These are phyloP conservation scores for Betta splendens DNA, from an alignment of 2,797 vertebrate species.

Conservation along the genomic window DNA sequence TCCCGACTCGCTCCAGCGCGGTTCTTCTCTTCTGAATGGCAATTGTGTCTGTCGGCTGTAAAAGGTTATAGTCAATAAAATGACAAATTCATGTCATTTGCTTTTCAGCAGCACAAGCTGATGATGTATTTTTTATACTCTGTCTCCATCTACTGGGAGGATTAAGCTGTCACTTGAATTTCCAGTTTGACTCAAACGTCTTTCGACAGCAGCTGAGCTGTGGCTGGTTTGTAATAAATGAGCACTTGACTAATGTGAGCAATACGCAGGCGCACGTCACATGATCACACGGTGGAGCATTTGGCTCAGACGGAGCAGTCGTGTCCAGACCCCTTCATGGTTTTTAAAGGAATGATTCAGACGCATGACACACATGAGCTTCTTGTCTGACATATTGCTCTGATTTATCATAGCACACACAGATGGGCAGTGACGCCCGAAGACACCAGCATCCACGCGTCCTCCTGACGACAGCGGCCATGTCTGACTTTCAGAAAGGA, in stretches of 20 bases:
- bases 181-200: background rate
- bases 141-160: constrained; percentile 81
- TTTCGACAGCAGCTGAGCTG: background rate
- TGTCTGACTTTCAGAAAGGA: constrained; percentile 60
- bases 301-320: too few relatives aligned
- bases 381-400: constrained; percentile 57
- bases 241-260: background rate
- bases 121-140: constrained; percentile 39
- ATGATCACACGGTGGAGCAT: constrained; percentile 4
- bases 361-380: constrained; percentile 19
- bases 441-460: constrained; percentile 60
- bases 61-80: background rate
- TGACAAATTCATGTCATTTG: too few relatives aligned
- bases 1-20: background rate
- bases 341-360: constrained; percentile 10
- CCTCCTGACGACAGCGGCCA: constrained; percentile 71
- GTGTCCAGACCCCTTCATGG: too few relatives aligned
- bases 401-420: constrained; percentile 55
- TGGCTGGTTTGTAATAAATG: background rate
- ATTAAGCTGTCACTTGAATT: constrained; percentile 18
- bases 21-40: background rate
- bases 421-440: constrained; percentile 58
- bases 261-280: background rate
- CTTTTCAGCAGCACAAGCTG: background rate
- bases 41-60: background rate